A percentile compares a stretch with the other conserved stretches of the same genome.
phyloP scores from a whole-genome alignment of 1,140 invertebrate genomes.

The Ditylenchus dipsaci region DNA sequence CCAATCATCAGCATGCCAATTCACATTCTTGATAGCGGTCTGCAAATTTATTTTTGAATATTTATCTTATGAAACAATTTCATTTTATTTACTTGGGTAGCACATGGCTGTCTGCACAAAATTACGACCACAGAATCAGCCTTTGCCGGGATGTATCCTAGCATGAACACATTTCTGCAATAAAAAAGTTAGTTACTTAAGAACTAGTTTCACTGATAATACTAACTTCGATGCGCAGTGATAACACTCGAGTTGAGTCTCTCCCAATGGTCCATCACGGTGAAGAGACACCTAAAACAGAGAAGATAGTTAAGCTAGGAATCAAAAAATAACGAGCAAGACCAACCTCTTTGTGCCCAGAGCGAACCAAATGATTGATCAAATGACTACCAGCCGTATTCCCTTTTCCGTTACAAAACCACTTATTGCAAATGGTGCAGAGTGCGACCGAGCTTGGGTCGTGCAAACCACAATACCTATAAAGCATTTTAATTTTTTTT shows the following conservation, averaged over 20 bases:
- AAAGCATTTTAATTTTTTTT: background rate
- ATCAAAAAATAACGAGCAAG: too few relatives aligned
- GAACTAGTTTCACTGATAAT: background rate
- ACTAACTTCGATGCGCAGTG: constrained; percentile 81
- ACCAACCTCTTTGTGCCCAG: constrained; percentile 87
- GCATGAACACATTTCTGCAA: constrained; percentile 80
- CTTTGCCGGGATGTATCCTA: constrained; percentile 98
- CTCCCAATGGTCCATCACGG: constrained; percentile 90
- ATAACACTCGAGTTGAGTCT: constrained; percentile 91
- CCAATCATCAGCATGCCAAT: constrained; percentile 90
- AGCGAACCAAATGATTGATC: constrained; percentile 93
- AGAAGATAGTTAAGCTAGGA: too few relatives aligned
- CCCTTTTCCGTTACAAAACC: constrained; percentile 98
- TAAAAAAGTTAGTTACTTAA: background rate
- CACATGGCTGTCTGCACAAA: constrained; percentile 92
- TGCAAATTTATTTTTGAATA: too few relatives aligned
- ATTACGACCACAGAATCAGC: constrained; percentile 98
- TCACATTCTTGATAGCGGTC: constrained; percentile 93
- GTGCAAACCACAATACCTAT: constrained; percentile 88
- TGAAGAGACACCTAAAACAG: constrained; percentile 73
- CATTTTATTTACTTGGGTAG: too few relatives aligned
- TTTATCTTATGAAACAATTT: too few relatives aligned
- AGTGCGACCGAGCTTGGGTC: constrained; percentile 94
- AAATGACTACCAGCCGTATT: constrained; percentile 97
- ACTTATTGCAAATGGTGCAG: constrained; percentile 96